Percentiles rank a stretch among this genome's conserved stretches.
These are phyloP conservation scores for Geophilus truncorum DNA, from an alignment of 2,888 invertebrate genomes.

Conservation along the genomic window DNA sequence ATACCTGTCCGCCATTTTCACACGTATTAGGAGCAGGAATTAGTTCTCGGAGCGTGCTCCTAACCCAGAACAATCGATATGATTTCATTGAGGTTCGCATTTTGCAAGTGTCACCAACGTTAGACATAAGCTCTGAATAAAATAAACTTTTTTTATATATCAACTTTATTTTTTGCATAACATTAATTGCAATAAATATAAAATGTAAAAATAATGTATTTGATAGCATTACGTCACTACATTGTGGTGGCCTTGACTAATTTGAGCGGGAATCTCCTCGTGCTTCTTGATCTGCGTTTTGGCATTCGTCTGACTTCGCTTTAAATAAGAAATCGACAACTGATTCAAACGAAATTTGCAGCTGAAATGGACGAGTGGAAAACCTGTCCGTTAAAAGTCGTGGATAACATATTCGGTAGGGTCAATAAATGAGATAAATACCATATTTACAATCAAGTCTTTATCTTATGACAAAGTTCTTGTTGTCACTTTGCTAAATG, in stretches of 20 bases:
- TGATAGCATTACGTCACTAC: not conserved
- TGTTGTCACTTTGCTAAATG: no score
- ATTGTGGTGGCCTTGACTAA: not conserved
- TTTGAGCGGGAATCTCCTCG: not conserved
- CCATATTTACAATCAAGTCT: no score
- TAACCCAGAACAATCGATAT: not conserved
- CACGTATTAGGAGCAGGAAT: not conserved
- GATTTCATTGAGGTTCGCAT: not conserved
- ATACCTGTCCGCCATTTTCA: not conserved
- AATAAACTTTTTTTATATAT: no score
- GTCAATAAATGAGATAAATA: not conserved
- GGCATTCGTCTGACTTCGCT: no score
- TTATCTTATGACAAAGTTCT: no score
- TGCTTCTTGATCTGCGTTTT: not conserved
- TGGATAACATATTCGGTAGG: constrained; percentile 1
- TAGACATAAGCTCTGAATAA: no score
- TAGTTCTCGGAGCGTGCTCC: not conserved
- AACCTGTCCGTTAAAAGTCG: not conserved
- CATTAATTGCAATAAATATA: not conserved
- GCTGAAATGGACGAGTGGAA: not conserved
- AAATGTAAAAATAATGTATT: not conserved
- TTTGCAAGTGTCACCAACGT: no score
- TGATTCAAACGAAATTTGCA: not conserved
- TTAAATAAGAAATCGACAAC: no score
- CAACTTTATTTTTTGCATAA: no score